Evolutionary conservation across 2,888 invertebrate genomes (phyloP).

Genomic region (Drosophila quinaria): DNA sequence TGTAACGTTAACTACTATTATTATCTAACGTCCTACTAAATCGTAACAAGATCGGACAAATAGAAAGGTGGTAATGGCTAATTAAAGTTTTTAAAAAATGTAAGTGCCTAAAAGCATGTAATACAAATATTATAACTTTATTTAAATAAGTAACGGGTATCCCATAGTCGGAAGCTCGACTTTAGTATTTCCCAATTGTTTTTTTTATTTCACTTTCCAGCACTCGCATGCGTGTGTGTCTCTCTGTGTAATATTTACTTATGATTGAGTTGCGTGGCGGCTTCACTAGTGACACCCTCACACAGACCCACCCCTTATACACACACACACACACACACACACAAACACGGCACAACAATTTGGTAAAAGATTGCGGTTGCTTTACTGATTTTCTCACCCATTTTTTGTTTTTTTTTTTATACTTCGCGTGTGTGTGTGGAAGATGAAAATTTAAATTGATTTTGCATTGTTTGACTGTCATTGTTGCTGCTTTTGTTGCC

Average conservation of each 20-base stretch:
- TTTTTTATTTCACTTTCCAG: conserved; percentile 42
- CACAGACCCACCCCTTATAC: conserved; percentile 14
- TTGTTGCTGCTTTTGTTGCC: conserved; percentile 70
- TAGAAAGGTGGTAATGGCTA: no score
- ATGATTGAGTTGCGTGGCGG: conserved; percentile 79
- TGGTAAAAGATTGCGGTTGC: conserved; percentile 81
- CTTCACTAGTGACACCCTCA: conserved; percentile 59
- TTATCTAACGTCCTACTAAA: no score
- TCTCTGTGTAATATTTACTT: conserved; percentile 75
- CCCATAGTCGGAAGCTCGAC: no score
- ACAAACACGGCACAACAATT: conserved; percentile 69
- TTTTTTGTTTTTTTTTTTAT: conserved; percentile 40
- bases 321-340: conserved; percentile 22
- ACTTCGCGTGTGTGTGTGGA: conserved; percentile 34
- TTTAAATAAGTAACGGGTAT: no score
- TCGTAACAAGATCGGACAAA: no score
- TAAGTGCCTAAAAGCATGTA: no score
- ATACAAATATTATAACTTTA: no score
- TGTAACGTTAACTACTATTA: no score
- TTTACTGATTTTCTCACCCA: conserved; percentile 81
- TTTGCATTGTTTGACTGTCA: conserved; percentile 78
- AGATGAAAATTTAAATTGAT: conserved; percentile 83
- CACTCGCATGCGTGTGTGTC: conserved; percentile 56
- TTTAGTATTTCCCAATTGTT: background rate
- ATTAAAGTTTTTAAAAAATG: no score